A percentile compares a stretch with the other conserved stretches of the same genome.
Conservation (phyloP, 1,140 invertebrate species). For the Cotesia chilonis region DNA sequence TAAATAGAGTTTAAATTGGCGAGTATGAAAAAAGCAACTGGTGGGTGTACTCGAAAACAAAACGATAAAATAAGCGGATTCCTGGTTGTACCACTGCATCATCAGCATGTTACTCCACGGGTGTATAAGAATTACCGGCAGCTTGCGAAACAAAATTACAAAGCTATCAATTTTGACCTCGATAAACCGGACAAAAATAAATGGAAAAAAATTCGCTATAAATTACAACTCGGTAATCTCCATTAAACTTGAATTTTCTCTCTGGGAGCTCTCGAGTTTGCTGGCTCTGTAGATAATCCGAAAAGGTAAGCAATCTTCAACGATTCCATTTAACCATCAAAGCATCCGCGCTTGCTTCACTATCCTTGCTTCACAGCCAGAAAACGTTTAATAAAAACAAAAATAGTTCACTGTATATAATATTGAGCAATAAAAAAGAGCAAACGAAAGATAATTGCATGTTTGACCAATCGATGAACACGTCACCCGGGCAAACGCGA, state of each 20-base stretch:
- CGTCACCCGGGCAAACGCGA: conserved; percentile 2
- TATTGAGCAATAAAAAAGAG: too few species aligned
- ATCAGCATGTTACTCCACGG: not conserved
- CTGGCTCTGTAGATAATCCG: not conserved
- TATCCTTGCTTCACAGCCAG: too few species aligned
- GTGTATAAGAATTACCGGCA: not conserved
- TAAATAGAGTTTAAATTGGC: not conserved
- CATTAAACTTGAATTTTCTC: conserved; percentile 14
- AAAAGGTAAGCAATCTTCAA: conserved; percentile 4
- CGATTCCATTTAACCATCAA: conserved; percentile 2
- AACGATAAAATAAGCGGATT: conserved; percentile 16
- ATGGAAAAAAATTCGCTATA: too few species aligned
- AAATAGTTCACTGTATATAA: not conserved
- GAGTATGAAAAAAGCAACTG: conserved; percentile 9
- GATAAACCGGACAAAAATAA: too few species aligned
- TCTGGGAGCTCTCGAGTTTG: too few species aligned
- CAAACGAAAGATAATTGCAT: not conserved
- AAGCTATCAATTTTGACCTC: too few species aligned
- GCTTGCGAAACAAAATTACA: not conserved
- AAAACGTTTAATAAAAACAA: not conserved
- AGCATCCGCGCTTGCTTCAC: too few species aligned
- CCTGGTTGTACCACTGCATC: conserved; percentile 5
- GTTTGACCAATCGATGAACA: not conserved
- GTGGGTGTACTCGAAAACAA: conserved; percentile 1
- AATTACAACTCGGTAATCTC: too few species aligned